These are phyloP conservation scores for Melanitta fusca DNA, from an alignment of 2,797 vertebrate genomes.

Conservation along the genomic window DNA sequence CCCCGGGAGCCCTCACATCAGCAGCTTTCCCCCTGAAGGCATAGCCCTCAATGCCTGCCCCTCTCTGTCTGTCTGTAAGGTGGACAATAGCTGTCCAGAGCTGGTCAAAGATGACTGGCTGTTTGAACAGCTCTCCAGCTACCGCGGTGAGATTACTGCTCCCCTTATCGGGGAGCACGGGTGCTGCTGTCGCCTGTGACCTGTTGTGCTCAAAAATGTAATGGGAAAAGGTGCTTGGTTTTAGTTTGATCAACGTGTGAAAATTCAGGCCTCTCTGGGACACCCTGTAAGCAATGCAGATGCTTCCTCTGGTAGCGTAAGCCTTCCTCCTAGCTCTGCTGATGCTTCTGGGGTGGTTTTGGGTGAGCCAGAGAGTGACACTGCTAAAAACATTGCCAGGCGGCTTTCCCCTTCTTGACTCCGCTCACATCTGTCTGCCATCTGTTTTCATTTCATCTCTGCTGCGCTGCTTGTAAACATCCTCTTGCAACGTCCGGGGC, in stretches of 20 bases:
- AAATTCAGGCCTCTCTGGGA: not conserved
- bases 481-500: not conserved
- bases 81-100: not conserved
- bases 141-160: not conserved
- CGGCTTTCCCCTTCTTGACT: not conserved
- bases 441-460: conserved; percentile 33
- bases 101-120: not conserved
- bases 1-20: not conserved
- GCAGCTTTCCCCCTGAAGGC: not conserved
- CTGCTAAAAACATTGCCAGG: not conserved
- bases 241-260: not conserved
- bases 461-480: not conserved
- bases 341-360: not conserved
- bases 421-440: conserved; percentile 8
- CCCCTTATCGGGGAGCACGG: fast-evolving
- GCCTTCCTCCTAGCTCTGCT: not conserved
- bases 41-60: not conserved
- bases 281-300: not conserved
- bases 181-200: not conserved
- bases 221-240: not conserved
- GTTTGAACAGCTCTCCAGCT: not conserved
- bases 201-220: not conserved
- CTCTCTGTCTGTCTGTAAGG: not conserved
- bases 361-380: not conserved
- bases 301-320: not conserved